Percentiles rank a stretch among this genome's conserved stretches.
These are phyloP conservation scores for Sus cebifrons DNA, from an alignment of 2,797 vertebrate genomes.

Conservation along the genomic window DNA sequence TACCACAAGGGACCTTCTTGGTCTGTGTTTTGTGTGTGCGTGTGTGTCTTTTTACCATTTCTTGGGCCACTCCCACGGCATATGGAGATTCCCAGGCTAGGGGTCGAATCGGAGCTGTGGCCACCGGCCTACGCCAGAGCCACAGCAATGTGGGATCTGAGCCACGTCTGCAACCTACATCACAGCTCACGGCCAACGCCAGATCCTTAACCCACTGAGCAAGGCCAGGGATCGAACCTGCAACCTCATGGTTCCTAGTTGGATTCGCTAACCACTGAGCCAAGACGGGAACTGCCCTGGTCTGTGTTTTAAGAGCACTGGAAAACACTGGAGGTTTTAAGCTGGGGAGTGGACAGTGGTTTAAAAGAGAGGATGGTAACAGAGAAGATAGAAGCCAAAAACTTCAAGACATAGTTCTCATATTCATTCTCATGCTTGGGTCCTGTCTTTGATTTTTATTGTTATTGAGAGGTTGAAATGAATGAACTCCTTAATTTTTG, in stretches of 20 bases:
- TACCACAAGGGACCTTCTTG: background rate
- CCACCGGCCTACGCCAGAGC: too few relatives aligned
- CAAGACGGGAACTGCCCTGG: background rate
- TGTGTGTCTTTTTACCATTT: too few relatives aligned
- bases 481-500: constrained; percentile 10
- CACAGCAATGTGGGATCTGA: too few relatives aligned
- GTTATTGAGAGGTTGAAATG: background rate
- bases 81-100: too few relatives aligned
- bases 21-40: background rate
- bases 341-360: background rate
- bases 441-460: constrained; percentile 53
- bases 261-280: too few relatives aligned
- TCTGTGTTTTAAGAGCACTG: background rate
- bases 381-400: background rate
- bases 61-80: too few relatives aligned
- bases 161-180: too few relatives aligned
- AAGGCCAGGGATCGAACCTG: too few relatives aligned
- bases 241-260: too few relatives aligned
- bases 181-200: too few relatives aligned
- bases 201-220: too few relatives aligned
- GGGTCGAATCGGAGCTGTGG: too few relatives aligned
- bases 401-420: background rate
- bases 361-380: background rate
- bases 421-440: background rate
- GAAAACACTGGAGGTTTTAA: background rate